These are phyloP conservation scores for Arrhopalites spinosus DNA, from an alignment of 2,888 invertebrate genomes.

Conservation along the genomic window DNA sequence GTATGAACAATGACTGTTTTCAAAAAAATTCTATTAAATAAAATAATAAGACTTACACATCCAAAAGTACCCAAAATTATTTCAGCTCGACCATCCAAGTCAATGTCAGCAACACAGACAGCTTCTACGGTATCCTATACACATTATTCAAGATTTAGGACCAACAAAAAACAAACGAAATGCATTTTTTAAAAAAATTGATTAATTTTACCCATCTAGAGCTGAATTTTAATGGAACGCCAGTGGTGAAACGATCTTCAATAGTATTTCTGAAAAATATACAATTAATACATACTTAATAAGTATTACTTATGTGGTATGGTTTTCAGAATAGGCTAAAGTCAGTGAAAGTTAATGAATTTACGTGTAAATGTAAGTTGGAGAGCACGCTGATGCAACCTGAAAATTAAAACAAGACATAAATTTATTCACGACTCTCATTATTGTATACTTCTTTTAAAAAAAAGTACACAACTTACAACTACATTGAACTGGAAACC, in stretches of 20 bases:
- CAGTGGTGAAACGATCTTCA: constrained; percentile 57
- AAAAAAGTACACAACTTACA: too few species aligned
- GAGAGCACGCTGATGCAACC: constrained; percentile 52
- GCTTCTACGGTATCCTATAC: constrained; percentile 67
- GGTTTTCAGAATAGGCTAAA: too few species aligned
- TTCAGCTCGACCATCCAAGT: constrained; percentile 73
- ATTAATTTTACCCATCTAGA: constrained; percentile 60
- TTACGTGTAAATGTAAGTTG: constrained; percentile 54
- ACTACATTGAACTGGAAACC: constrained; percentile 52
- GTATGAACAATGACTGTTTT: neutral
- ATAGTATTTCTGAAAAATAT: constrained; percentile 57
- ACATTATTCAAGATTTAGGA: too few species aligned
- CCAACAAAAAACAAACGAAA: too few species aligned
- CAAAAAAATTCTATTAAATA: neutral
- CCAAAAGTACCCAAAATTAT: constrained; percentile 72
- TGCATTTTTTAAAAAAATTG: too few species aligned
- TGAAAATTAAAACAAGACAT: too few species aligned
- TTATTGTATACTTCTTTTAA: too few species aligned
- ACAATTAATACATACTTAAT: too few species aligned
- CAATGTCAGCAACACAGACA: constrained; percentile 69
- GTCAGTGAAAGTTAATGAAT: neutral
- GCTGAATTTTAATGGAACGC: constrained; percentile 60
- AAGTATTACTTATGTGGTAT: too few species aligned
- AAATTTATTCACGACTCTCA: too few species aligned
- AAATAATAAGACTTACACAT: constrained; percentile 60